phyloP scores from a whole-genome alignment of 1,140 invertebrate genomes.

The Halictus rubicundus region DNA sequence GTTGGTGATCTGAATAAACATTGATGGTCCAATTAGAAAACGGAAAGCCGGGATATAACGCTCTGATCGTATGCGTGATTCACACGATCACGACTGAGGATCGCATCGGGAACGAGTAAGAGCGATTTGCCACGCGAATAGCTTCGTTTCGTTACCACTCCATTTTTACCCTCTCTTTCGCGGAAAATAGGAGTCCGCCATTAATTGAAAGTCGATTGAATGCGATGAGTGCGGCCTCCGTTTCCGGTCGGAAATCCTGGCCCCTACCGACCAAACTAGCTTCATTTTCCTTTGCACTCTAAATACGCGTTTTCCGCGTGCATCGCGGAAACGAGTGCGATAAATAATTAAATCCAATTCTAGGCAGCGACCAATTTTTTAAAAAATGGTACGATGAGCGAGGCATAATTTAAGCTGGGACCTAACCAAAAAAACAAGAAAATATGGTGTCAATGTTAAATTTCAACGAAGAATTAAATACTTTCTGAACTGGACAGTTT shows the following conservation, averaged over 20 bases:
- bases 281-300: background rate
- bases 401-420: no score
- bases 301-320: background rate
- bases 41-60: background rate
- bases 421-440: no score
- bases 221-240: conserved; percentile 57
- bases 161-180: conserved; percentile 38
- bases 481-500: no score
- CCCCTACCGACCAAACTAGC: background rate
- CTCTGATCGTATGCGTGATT: conserved; percentile 13
- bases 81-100: background rate
- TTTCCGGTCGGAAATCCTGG: conserved; percentile 26
- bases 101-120: conserved; percentile 27
- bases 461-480: no score
- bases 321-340: no score
- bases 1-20: background rate
- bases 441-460: no score
- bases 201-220: conserved; percentile 69
- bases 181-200: conserved; percentile 60
- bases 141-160: conserved; percentile 46
- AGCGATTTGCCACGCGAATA: conserved; percentile 48
- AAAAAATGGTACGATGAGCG: no score
- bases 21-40: background rate
- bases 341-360: no score
- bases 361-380: no score